A percentile compares a stretch with the other conserved stretches of the same genome.
These are phyloP conservation scores for Drosophila arawakana DNA, from an alignment of 1,140 invertebrate genomes.

Conservation along the genomic window DNA sequence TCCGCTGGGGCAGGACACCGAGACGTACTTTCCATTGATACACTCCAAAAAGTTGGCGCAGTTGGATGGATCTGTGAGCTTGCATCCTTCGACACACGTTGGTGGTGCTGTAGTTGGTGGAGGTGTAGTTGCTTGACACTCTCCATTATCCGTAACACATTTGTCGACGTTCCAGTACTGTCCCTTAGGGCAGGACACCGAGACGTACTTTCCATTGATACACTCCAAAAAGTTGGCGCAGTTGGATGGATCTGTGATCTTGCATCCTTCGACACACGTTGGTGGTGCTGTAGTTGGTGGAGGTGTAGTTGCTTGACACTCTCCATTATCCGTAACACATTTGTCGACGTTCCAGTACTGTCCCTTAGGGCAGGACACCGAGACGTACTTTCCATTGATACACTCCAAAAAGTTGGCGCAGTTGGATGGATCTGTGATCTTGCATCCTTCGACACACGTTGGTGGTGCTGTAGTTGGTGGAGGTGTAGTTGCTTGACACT, in stretches of 20 bases:
- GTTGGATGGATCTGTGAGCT: background rate
- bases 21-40: background rate
- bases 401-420: constrained; percentile 62
- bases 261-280: background rate
- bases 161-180: constrained; percentile 19
- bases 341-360: background rate
- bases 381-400: constrained; percentile 19
- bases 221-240: constrained; percentile 38
- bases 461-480: background rate
- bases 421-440: constrained; percentile 3
- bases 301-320: background rate
- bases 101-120: too few relatives aligned
- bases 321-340: background rate
- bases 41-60: background rate
- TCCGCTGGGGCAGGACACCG: too few relatives aligned
- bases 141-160: too few relatives aligned
- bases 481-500: constrained; percentile 30
- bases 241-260: background rate
- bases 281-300: background rate
- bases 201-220: constrained; percentile 6
- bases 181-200: constrained; percentile 11
- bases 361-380: background rate
- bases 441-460: background rate
- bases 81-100: background rate
- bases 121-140: too few relatives aligned